Conservation (phyloP, 2,113 vertebrate species). For the Myotis lucifugus region DNA sequence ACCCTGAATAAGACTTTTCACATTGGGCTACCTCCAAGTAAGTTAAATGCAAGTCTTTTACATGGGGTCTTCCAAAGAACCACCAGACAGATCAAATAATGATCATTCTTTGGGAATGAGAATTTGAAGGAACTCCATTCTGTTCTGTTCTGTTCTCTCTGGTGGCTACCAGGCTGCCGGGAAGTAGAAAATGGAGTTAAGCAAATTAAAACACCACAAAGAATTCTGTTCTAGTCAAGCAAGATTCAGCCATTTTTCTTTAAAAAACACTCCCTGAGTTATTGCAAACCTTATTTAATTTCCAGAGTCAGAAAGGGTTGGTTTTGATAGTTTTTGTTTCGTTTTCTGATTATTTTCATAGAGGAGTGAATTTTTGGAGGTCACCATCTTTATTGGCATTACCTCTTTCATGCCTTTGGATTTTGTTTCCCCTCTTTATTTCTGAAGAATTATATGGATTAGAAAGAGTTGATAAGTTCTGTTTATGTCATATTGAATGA, state of each 20-base stretch:
- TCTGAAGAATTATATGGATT: neutral
- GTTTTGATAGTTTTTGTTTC: neutral
- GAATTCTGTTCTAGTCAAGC: neutral
- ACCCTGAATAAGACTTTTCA: neutral
- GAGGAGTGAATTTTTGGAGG: neutral
- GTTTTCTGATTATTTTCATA: neutral
- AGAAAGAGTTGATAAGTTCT: conserved; percentile 10
- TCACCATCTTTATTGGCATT: neutral
- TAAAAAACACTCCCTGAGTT: neutral
- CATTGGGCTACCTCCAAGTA: neutral
- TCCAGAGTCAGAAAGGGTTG: neutral
- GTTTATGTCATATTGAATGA: neutral
- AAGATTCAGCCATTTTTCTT: neutral
- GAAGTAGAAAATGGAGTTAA: neutral
- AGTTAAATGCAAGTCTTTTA: neutral
- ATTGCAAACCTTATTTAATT: neutral
- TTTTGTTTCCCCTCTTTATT: neutral
- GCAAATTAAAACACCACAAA: neutral
- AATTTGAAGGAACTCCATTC: neutral
- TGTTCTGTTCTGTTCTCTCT: neutral
- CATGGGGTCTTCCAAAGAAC: neutral
- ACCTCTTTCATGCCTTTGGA: neutral
- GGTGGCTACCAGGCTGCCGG: neutral
- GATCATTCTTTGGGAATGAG: neutral
- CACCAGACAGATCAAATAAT: neutral